Evolutionary conservation across 2,888 invertebrate genomes (phyloP), one percentile per base, ranked within the genome.

Genomic region (Phaonia tiefii): DNA sequence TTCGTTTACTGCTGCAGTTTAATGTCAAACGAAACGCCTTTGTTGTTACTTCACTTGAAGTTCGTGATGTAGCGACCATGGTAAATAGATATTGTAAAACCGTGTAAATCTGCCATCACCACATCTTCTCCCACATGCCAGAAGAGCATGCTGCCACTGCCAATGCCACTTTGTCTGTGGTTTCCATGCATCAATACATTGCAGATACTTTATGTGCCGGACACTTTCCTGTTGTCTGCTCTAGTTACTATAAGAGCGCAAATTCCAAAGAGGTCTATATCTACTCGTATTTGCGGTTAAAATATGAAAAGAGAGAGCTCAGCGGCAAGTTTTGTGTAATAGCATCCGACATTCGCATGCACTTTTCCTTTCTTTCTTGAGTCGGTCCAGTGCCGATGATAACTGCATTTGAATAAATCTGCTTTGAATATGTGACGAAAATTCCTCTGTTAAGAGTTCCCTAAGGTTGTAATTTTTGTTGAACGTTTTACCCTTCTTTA

Each of bases 11-110:
- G 31, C 3, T 31, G 31, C 31, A 31, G 22, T n/a, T n/a, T 25
- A 13, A 22, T 25, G 22, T 22, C 54, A 25, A 7, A 54, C 54
- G 25, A 75, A 71, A 75, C 72, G 75, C 67, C 75, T 79, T 72
- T 72, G 54, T 54, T 54, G 71, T 56, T 74, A 74, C 75, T 79
- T 75, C 75, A 79, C 72, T 79, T 75, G 31, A 75, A 79, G 75
- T 79, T 79, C 79, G 75, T 39, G 46, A 58, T 13, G n/a, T 13
- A 10, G 44, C 44, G 11, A 8, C 10, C 51, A 22, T 10, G 22
- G 17, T 22, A 44, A 22, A 25, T 51, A 22, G 5, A 15, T 46
- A 15, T 46, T 46, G 25, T 7, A 54, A 54, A 22, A 25, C 22
- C 25, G 25, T 54, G 25, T 13, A 54, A 10, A 3, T 54, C 25